phyloP scores from a whole-genome alignment of 2,888 invertebrate species.

The Spilarctia lutea region DNA sequence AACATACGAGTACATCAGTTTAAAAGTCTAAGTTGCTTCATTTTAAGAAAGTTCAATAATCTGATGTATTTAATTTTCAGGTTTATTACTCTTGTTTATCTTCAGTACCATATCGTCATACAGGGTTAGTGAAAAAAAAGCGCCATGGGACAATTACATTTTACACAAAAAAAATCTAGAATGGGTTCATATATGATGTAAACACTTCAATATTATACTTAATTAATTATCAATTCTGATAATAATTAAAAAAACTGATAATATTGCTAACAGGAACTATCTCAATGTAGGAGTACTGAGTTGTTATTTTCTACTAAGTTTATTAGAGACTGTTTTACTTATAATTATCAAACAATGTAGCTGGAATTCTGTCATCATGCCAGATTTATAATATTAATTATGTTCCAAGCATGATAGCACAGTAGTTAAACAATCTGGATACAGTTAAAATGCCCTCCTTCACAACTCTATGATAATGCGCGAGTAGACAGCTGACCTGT shows the following conservation, averaged over 20 bases:
- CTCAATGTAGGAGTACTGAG: constrained; percentile 25
- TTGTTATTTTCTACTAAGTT: constrained; percentile 41
- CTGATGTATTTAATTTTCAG: too few species aligned
- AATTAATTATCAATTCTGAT: too few species aligned
- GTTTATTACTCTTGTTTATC: not conserved
- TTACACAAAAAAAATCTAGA: too few species aligned
- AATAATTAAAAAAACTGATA: too few species aligned
- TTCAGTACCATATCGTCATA: not conserved
- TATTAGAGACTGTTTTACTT: constrained; percentile 54
- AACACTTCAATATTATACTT: too few species aligned
- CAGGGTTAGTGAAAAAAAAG: not conserved
- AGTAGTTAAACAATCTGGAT: constrained; percentile 72
- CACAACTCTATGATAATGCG: constrained; percentile 75
- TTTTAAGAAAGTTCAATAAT: too few species aligned
- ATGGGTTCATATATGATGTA: too few species aligned
- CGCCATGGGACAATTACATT: not conserved
- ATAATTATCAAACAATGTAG: constrained; percentile 63
- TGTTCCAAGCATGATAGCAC: constrained; percentile 71
- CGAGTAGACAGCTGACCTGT: constrained; percentile 68
- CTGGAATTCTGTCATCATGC: constrained; percentile 58
- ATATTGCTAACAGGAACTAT: constrained; percentile 2
- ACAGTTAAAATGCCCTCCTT: constrained; percentile 75
- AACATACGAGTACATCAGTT: too few species aligned
- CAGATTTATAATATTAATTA: constrained; percentile 69
- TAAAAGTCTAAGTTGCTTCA: too few species aligned